These are phyloP conservation scores for Hoplodrina ambigua DNA, from an alignment of 2,888 invertebrate genomes.

Conservation along the genomic window DNA sequence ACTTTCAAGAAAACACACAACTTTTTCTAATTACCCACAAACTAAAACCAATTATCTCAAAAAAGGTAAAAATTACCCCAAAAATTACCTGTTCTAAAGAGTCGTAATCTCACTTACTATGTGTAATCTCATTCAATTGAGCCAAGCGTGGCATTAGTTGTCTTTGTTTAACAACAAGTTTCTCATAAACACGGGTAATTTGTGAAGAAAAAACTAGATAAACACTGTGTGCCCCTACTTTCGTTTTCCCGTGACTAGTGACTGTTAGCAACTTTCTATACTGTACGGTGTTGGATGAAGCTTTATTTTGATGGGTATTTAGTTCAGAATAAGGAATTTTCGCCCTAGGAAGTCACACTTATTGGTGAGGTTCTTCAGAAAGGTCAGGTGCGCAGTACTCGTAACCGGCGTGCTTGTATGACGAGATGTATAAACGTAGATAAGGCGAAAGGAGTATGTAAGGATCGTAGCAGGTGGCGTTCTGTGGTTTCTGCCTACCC, in stretches of 20 bases:
- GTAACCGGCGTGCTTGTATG: no score
- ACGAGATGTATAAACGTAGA: no score
- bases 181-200: conserved; percentile 63
- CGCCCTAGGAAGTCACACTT: no score
- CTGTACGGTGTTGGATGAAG: conserved; percentile 17
- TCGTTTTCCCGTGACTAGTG: conserved; percentile 56
- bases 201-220: conserved; percentile 63
- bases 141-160: conserved; percentile 21
- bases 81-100: conserved; percentile 26
- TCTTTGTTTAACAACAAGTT: conserved; percentile 56
- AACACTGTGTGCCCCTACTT: conserved; percentile 51
- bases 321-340: not conserved
- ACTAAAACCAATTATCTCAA: conserved; percentile 7
- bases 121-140: conserved; percentile 46
- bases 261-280: conserved; percentile 55
- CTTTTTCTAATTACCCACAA: conserved; percentile 21
- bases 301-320: conserved; percentile 12
- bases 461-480: no score
- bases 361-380: no score
- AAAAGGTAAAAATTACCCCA: not conserved
- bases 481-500: no score
- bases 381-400: no score
- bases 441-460: no score
- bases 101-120: conserved; percentile 28
- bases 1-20: conserved; percentile 11